Percentiles rank a stretch among this genome's conserved stretches.
Conservation (phyloP, 1,140 invertebrate genomes). For the Zaprionus africanus region DNA sequence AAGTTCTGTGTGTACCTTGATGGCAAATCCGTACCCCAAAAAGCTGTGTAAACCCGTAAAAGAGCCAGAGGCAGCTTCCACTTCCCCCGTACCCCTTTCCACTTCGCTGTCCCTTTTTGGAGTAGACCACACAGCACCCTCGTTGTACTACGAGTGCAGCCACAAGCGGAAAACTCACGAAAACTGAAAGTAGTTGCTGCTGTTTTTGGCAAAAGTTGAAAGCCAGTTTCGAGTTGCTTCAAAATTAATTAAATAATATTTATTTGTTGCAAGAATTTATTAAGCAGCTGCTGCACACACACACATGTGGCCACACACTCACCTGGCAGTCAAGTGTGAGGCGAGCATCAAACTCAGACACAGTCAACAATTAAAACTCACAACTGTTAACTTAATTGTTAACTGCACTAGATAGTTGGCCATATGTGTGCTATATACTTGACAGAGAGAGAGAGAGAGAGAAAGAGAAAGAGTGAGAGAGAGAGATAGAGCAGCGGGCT, state of each 20-base stretch:
- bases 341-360: slow-evolving; percentile 18
- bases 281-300: slow-evolving; percentile 31
- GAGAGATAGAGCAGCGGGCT: not conserved
- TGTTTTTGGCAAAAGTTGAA: slow-evolving; percentile 20
- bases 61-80: slow-evolving; percentile 11
- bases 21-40: slow-evolving; percentile 37
- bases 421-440: not conserved
- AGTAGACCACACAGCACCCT: not conserved
- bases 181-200: slow-evolving; percentile 47
- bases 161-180: slow-evolving; percentile 54
- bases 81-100: no score
- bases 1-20: not conserved
- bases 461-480: not conserved
- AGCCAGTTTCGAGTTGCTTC: slow-evolving; percentile 42
- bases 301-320: not conserved
- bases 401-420: slow-evolving; percentile 40
- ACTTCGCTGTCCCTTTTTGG: not conserved
- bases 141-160: slow-evolving; percentile 5
- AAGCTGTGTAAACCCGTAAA: slow-evolving; percentile 27
- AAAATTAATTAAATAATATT: slow-evolving; percentile 81
- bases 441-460: not conserved
- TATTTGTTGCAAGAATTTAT: slow-evolving; percentile 72
- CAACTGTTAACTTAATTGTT: slow-evolving; percentile 77
- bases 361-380: slow-evolving; percentile 52
- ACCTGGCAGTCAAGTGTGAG: slow-evolving; percentile 11